Conservation (phyloP, 2,888 invertebrate genomes). For the Rotaria magnacalcarata region DNA sequence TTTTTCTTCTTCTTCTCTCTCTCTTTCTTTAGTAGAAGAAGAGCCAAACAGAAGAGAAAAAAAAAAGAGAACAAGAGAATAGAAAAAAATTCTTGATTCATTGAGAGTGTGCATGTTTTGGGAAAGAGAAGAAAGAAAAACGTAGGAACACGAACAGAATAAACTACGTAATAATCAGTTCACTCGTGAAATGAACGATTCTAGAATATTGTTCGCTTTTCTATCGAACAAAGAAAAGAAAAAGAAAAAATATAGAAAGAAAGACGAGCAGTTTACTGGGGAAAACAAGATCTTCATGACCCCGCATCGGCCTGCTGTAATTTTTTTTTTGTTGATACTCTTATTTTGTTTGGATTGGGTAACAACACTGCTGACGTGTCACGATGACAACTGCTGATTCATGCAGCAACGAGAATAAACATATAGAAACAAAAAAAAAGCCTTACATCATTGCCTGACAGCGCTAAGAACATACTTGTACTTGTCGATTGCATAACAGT, state of each 20-base stretch:
- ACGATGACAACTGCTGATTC: slow-evolving; percentile 24
- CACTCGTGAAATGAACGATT: background rate
- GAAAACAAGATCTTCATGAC: background rate
- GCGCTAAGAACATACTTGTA: background rate
- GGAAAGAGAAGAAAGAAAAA: background rate
- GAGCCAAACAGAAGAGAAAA: background rate
- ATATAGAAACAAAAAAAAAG: background rate
- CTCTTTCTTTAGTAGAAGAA: background rate
- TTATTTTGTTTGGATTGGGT: slow-evolving; percentile 3
- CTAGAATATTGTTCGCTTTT: background rate
- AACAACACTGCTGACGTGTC: slow-evolving; percentile 22
- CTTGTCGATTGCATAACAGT: background rate
- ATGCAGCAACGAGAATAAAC: background rate
- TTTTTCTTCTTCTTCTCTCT: background rate
- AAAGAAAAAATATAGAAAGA: background rate
- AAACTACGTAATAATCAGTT: background rate
- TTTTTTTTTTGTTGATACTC: background rate
- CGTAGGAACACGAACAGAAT: background rate
- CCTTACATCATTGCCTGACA: background rate
- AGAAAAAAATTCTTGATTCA: too few relatives aligned
- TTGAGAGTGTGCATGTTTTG: too few relatives aligned
- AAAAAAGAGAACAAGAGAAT: background rate
- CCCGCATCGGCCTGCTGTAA: background rate
- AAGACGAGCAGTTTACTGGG: background rate
- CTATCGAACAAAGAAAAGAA: background rate